Percentiles rank a stretch among this genome's conserved stretches.
These are phyloP conservation scores for Paramisgurnus dabryanus DNA, from an alignment of 2,113 vertebrate species.

Conservation along the genomic window DNA sequence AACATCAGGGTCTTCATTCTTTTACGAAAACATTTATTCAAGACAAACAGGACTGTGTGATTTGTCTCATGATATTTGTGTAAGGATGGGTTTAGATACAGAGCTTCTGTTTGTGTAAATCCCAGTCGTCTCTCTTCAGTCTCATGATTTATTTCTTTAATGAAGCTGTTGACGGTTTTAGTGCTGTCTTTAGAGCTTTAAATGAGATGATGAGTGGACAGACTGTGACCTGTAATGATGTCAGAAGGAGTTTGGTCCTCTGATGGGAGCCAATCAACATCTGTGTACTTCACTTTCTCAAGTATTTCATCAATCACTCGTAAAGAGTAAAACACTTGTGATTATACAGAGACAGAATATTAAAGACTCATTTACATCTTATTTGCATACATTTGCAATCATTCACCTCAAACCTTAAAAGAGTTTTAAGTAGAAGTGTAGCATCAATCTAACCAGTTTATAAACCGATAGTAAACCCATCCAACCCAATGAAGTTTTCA, in stretches of 20 bases:
- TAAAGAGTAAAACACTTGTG: constrained; percentile 34
- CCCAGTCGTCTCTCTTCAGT: neutral
- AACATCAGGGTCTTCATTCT: no score
- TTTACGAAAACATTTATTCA: no score
- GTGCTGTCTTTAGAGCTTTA: neutral
- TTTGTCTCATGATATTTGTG: neutral
- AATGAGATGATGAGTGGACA: neutral
- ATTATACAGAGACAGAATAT: constrained; percentile 22
- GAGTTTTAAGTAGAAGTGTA: neutral
- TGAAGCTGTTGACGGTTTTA: neutral
- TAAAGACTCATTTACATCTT: constrained; percentile 51
- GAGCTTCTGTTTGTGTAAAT: no score
- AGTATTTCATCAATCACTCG: constrained; percentile 22
- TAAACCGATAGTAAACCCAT: neutral
- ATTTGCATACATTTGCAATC: constrained; percentile 54
- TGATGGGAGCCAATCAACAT: no score
- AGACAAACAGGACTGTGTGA: neutral
- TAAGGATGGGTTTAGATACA: no score
- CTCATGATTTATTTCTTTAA: constrained; percentile 3
- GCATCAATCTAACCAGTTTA: constrained; percentile 3
- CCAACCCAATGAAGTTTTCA: no score
- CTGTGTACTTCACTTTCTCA: constrained; percentile 25
- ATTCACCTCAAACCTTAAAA: neutral
- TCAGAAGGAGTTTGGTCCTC: neutral
- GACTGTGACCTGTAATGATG: neutral